Evolutionary conservation across 2,888 invertebrate genomes (phyloP).

Genomic region (Pandemis heparana): DNA sequence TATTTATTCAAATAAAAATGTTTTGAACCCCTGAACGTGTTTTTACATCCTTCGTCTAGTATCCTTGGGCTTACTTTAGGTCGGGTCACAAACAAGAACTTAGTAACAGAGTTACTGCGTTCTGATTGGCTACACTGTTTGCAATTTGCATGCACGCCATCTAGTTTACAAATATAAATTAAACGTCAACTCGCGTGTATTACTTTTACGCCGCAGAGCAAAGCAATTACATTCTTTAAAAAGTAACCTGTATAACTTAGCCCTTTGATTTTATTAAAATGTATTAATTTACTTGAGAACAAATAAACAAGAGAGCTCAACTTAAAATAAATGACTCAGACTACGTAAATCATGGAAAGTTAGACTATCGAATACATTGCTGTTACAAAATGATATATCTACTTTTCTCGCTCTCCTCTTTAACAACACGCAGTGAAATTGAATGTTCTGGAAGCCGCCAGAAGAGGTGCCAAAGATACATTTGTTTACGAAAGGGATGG

Average conservation of each 20-base stretch:
- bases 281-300: too few species aligned
- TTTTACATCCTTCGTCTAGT: too few species aligned
- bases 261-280: too few species aligned
- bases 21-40: too few species aligned
- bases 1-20: too few species aligned
- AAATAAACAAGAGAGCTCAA: background rate
- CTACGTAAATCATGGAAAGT: background rate
- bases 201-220: too few species aligned
- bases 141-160: constrained; percentile 20
- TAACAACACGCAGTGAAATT: too few species aligned
- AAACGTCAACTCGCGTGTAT: background rate
- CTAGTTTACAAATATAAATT: background rate
- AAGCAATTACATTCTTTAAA: background rate
- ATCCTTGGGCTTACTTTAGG: background rate
- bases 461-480: background rate
- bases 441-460: too few species aligned
- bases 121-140: constrained; percentile 18
- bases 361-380: too few species aligned
- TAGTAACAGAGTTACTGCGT: constrained; percentile 3
- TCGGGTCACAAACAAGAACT: constrained; percentile 11
- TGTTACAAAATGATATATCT: too few species aligned
- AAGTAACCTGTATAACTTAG: background rate
- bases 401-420: background rate
- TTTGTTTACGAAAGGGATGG: constrained; percentile 2
- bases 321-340: background rate